Evolutionary conservation across 2,113 vertebrate species (phyloP).

Genomic region (Formicarius rufipectus): DNA sequence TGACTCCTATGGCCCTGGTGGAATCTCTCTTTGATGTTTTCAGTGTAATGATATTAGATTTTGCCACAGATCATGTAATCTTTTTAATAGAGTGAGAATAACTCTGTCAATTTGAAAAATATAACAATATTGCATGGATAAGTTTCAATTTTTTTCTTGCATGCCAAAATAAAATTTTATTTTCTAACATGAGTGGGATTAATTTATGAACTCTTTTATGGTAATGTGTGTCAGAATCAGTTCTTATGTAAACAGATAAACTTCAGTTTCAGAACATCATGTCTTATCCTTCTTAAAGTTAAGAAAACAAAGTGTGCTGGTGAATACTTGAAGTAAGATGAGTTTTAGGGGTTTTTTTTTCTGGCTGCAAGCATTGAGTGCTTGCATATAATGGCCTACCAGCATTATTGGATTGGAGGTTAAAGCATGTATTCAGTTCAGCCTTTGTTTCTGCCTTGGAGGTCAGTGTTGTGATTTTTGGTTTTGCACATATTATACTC

Average conservation of each 20-base stretch:
- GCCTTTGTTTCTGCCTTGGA: neutral
- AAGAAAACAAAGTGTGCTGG: neutral
- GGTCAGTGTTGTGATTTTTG: neutral
- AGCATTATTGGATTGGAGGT: neutral
- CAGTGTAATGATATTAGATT: neutral
- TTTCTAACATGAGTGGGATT: neutral
- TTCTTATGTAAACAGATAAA: neutral
- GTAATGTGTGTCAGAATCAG: neutral
- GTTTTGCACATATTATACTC: neutral
- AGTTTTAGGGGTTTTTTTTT: neutral
- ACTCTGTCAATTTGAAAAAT: neutral
- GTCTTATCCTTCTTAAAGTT: neutral
- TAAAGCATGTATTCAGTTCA: neutral
- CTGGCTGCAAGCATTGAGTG: neutral
- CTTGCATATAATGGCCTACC: neutral
- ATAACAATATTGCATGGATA: neutral
- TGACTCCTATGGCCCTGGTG: neutral
- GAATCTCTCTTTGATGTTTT: neutral
- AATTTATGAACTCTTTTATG: neutral
- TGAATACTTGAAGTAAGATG: neutral
- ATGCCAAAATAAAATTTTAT: neutral
- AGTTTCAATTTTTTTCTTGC: neutral
- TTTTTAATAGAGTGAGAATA: neutral
- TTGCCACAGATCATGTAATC: accelerated
- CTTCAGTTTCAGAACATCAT: neutral